Conservation (phyloP, 2,797 vertebrate species). For the Centroberyx gerrardi region DNA sequence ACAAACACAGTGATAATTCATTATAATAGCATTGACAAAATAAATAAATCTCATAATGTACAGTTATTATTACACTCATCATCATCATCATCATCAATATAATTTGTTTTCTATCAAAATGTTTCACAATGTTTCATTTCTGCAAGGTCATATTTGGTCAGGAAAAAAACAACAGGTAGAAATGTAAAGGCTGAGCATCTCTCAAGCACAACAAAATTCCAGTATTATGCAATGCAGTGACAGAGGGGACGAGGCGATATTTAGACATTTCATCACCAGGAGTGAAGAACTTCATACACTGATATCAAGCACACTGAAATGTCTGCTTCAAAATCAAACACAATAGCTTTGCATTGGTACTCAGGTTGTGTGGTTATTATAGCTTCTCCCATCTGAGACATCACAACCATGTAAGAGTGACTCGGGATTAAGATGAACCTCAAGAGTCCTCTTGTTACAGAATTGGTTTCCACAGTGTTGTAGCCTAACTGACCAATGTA, state of each 20-base stretch:
- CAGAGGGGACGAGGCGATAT: slow-evolving; percentile 38
- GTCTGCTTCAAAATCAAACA: slow-evolving; percentile 46
- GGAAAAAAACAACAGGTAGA: slow-evolving; percentile 49
- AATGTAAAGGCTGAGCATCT: slow-evolving; percentile 54
- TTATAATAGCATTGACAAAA: slow-evolving; percentile 74
- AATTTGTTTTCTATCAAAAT: slow-evolving; percentile 52
- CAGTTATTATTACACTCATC: slow-evolving; percentile 63
- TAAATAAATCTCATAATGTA: slow-evolving; percentile 79
- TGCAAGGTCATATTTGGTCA: slow-evolving; percentile 72
- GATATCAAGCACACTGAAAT: slow-evolving; percentile 53
- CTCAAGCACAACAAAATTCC: slow-evolving; percentile 64
- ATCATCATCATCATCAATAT: slow-evolving; percentile 22
- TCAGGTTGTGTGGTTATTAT: slow-evolving; percentile 36
- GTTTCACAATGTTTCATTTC: slow-evolving; percentile 50
- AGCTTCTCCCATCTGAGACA: slow-evolving; percentile 23
- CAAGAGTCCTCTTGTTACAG: slow-evolving; percentile 40
- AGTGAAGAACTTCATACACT: slow-evolving; percentile 43
- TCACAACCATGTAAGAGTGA: slow-evolving; percentile 25
- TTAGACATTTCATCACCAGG: slow-evolving; percentile 50
- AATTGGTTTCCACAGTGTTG: slow-evolving; percentile 35
- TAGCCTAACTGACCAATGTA: slow-evolving; percentile 25
- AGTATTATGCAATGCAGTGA: slow-evolving; percentile 68
- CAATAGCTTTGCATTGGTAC: slow-evolving; percentile 18
- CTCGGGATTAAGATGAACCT: slow-evolving; percentile 43
- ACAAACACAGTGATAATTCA: slow-evolving; percentile 63